Conservation (phyloP, 2,113 vertebrate species). For the Sitta europaea region DNA sequence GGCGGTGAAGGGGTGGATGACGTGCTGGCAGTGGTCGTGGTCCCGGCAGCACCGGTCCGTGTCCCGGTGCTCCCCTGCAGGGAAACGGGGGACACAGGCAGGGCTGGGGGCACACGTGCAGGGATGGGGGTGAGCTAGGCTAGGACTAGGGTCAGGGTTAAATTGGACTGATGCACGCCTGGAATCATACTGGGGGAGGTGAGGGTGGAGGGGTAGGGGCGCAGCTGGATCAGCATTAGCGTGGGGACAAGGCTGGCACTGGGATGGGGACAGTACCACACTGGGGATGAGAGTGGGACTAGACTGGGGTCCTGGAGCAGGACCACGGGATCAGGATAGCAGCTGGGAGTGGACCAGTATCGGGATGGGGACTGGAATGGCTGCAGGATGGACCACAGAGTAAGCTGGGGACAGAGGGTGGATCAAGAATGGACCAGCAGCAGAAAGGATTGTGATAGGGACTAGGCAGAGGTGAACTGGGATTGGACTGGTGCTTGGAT, state of each 20-base stretch:
- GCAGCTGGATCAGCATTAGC: rapidly evolving
- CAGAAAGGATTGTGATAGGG: not conserved
- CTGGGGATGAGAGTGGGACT: not conserved
- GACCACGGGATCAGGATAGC: not conserved
- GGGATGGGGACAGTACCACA: too few species aligned
- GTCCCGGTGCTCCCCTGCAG: slow-evolving; percentile 81
- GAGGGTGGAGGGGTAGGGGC: not conserved
- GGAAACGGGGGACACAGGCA: not conserved
- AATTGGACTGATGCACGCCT: rapidly evolving
- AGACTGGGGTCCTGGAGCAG: not conserved
- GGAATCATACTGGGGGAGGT: not conserved
- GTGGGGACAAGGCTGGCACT: not conserved
- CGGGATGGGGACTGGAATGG: not conserved
- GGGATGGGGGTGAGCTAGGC: not conserved
- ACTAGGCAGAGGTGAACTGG: not conserved
- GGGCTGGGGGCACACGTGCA: not conserved
- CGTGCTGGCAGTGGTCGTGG: slow-evolving; percentile 86
- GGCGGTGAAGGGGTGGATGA: slow-evolving; percentile 85
- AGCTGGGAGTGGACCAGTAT: not conserved
- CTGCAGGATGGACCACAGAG: not conserved
- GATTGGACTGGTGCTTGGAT: not conserved
- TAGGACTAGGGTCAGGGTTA: not conserved
- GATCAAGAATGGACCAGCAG: not conserved
- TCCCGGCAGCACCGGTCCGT: slow-evolving; percentile 87
- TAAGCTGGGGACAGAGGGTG: not conserved